A percentile compares a stretch with the other conserved stretches of the same genome.
Conservation (phyloP, 2,113 vertebrate species). For the Erpornis zantholeuca region DNA sequence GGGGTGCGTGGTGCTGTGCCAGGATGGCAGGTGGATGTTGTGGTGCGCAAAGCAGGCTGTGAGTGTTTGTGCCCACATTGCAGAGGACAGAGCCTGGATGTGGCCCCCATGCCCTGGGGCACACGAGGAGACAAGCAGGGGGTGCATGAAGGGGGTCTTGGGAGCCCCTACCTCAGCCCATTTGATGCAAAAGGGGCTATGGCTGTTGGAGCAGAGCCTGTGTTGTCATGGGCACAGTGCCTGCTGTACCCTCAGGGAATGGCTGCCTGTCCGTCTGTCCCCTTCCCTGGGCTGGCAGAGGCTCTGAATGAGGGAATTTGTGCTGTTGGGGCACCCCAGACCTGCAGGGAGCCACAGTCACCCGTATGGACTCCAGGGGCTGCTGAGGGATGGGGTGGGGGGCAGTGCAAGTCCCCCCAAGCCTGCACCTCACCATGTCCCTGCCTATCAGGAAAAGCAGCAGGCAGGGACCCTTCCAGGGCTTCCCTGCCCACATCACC, state of each 20-base stretch:
- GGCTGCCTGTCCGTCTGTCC: background rate
- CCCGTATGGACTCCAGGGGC: background rate
- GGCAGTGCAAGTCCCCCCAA: background rate
- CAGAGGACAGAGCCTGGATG: background rate
- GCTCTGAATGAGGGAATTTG: background rate
- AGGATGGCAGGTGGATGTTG: background rate
- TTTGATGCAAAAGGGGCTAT: background rate
- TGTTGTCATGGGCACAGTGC: background rate
- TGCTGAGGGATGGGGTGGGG: background rate
- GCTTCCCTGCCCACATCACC: background rate
- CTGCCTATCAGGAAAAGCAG: background rate
- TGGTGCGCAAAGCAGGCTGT: background rate
- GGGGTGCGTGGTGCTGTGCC: background rate
- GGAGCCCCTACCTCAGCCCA: background rate
- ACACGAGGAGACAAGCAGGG: accelerated
- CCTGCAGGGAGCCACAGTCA: background rate
- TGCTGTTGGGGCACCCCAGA: background rate
- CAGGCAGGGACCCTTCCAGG: background rate
- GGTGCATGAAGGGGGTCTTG: background rate
- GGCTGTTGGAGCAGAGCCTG: background rate
- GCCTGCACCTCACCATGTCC: accelerated
- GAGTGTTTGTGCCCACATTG: background rate
- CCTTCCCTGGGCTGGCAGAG: background rate
- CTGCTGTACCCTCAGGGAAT: background rate
- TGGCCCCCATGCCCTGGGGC: background rate